Evolutionary conservation across 2,888 invertebrate species (phyloP).

Genomic region (Gandaritis pyraliata): DNA sequence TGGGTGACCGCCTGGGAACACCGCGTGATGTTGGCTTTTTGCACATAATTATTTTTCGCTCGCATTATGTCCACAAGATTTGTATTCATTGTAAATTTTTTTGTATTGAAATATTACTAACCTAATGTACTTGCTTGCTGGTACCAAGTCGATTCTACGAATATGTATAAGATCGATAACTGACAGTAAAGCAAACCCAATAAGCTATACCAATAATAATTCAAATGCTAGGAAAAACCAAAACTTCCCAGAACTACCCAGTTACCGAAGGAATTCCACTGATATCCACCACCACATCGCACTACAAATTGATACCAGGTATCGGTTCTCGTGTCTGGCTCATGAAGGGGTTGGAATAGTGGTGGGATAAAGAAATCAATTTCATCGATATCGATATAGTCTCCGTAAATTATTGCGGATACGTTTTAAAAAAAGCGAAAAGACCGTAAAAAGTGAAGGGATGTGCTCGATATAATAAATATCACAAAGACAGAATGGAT

Average conservation of each 20-base stretch:
- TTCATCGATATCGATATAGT: background rate
- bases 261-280: constrained; percentile 9
- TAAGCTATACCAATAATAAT: constrained; percentile 3
- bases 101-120: no score
- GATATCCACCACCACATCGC: background rate
- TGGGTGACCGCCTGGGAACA: constrained; percentile 78
- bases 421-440: no score
- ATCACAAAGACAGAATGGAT: no score
- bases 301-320: background rate
- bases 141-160: no score
- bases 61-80: no score
- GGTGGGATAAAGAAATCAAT: background rate
- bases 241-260: constrained; percentile 18
- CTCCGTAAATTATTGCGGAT: no score
- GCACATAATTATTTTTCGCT: constrained; percentile 20
- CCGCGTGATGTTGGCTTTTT: constrained; percentile 59
- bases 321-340: constrained; percentile 12
- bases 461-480: no score
- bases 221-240: constrained; percentile 14
- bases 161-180: no score
- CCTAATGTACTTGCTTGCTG: no score
- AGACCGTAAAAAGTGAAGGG: no score
- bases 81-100: no score
- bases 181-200: no score
- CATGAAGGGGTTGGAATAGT: background rate